Evolutionary conservation across 2,797 vertebrate species (phyloP), one percentile per base, ranked within the genome.

Genomic region (Pempheris klunzingeri): DNA sequence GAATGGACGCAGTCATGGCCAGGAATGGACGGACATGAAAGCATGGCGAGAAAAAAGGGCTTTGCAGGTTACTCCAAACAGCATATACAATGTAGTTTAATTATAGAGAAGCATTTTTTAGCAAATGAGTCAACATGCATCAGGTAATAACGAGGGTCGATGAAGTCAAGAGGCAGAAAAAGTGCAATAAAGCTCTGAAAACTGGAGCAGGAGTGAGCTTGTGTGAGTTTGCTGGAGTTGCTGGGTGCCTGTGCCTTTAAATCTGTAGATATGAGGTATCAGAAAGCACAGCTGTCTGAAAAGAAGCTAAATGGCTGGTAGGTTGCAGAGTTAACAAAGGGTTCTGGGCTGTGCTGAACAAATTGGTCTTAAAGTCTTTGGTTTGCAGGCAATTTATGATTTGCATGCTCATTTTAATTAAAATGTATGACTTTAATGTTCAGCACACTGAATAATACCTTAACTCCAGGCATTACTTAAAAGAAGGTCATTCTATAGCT

Each of bases 401-500:
- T 72, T 67, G 14, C 52, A 76, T 32, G 57, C 62, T 79, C 68
- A 11, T 79, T 88, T 83, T 87, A 87, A 90, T 92, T 89, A 74
- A 84, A 87, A 61, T 79, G 63, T 65, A 77, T 65, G 70, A 67
- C 73, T 85, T 89, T 80, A 84, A 83, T 88, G 86, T 85, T 83
- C 26, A 67, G 67, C 73, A 71, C 39, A 52, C 17, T 82, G 63
- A 83, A 85, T 80, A 82, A 70, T 71, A 78, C 74, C 65, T 79
- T 81, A 58, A 86, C 83, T 86, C 50, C 55, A 66, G 78, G 85
- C 83, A 47, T 71, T 83, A 73, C 58, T 85, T 85, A 63, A 85
- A 89, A 90, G 71, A 88, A 85, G 81, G 81, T 77, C 72, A 86
- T 87, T 85, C 66, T 81, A 82, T 74, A 78, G 82, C 77, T 59